These are phyloP conservation scores for Fregata magnificens DNA, from an alignment of 2,113 vertebrate species.

Conservation along the genomic window DNA sequence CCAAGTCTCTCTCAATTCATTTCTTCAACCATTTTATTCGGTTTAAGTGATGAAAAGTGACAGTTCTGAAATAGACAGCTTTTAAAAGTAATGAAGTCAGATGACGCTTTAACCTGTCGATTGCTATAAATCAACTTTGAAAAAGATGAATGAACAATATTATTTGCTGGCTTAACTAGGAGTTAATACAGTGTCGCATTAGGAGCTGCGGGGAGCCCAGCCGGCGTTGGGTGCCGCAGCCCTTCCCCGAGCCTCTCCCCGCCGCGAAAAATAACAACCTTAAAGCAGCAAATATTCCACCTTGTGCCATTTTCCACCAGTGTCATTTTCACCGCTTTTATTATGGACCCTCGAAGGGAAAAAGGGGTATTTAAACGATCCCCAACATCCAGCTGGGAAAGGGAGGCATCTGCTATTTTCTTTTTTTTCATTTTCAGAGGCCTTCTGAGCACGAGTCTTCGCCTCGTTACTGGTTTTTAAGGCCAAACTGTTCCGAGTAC, in stretches of 20 bases:
- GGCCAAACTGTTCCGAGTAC: neutral
- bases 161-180: constrained; percentile 51
- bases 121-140: constrained; percentile 76
- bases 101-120: constrained; percentile 78
- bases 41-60: constrained; percentile 79
- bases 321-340: constrained; percentile 50
- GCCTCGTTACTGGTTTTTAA: neutral
- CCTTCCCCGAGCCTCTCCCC: neutral
- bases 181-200: neutral
- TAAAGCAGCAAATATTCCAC: neutral
- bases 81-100: constrained; percentile 82
- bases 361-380: constrained; percentile 51
- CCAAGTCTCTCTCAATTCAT: constrained; percentile 74
- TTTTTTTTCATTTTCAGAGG: neutral
- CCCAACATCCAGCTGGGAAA: constrained; percentile 45
- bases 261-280: neutral
- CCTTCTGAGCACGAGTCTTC: neutral
- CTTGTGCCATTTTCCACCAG: neutral
- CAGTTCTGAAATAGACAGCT: constrained; percentile 77
- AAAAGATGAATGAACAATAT: constrained; percentile 72
- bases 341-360: neutral
- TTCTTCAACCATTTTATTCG: constrained; percentile 72
- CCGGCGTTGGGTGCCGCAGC: constrained; percentile 1
- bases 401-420: neutral
- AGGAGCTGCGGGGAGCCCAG: constrained; percentile 2